A percentile compares a stretch with the other conserved stretches of the same genome.
Conservation (phyloP, 2,113 vertebrate genomes). For the Mormoops blainvillei region DNA sequence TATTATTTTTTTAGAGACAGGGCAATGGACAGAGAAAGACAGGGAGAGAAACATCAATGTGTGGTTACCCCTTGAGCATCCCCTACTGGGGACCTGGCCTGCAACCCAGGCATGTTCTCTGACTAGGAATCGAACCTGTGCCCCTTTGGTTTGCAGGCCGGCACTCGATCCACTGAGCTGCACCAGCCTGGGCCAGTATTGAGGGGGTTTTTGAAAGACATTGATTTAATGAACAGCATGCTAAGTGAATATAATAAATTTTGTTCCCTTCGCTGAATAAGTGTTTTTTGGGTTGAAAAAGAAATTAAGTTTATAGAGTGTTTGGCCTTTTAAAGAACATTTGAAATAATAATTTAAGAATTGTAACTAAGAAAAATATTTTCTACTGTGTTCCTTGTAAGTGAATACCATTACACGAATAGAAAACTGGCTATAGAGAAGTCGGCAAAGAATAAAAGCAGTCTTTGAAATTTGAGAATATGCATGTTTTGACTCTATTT, state of each 20-base stretch:
- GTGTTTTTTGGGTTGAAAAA: neutral
- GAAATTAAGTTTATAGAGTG: neutral
- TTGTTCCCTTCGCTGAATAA: neutral
- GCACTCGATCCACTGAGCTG: too few species aligned
- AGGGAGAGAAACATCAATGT: too few species aligned
- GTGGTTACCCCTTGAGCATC: too few species aligned
- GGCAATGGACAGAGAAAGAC: too few species aligned
- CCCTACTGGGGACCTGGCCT: too few species aligned
- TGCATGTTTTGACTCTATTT: neutral
- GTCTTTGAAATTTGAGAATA: neutral
- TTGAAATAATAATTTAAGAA: neutral
- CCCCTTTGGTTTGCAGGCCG: too few species aligned
- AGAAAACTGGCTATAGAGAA: neutral
- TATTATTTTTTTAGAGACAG: too few species aligned
- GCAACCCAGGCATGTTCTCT: too few species aligned
- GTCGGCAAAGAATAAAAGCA: neutral
- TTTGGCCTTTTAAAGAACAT: neutral
- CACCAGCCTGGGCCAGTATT: too few species aligned
- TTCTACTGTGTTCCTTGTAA: neutral
- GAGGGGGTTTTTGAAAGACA: neutral
- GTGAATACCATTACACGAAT: neutral
- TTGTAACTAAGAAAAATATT: neutral
- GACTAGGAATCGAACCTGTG: too few species aligned
- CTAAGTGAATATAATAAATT: neutral
- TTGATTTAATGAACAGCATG: neutral